Evolutionary conservation across 92 coral and sea anemone species (phyloP).

Genomic region (Diadumene lineata): DNA sequence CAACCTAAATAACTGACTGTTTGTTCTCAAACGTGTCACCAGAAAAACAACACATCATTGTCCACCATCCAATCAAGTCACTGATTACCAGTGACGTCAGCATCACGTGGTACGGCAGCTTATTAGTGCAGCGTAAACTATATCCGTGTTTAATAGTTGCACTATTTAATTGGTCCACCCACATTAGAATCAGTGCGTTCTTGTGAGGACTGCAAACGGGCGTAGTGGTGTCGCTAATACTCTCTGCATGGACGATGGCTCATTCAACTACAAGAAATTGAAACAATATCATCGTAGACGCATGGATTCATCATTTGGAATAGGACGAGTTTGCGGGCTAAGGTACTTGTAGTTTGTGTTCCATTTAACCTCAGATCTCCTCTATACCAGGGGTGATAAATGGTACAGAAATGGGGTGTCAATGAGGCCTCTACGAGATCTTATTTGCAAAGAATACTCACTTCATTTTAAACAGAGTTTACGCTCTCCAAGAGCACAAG

Average conservation of each 20-base stretch:
- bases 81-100: conserved; percentile 11
- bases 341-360: not conserved
- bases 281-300: not conserved
- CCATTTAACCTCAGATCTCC: conserved; percentile 12
- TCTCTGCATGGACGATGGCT: not conserved
- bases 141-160: conserved; percentile 15
- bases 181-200: not conserved
- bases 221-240: too few species aligned
- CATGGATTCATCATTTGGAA: not conserved
- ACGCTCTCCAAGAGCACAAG: too few species aligned
- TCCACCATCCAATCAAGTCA: conserved; percentile 7
- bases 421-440: not conserved
- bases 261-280: not conserved
- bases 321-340: not conserved
- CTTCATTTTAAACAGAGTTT: not conserved
- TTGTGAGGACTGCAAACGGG: not conserved
- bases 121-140: not conserved
- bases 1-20: not conserved
- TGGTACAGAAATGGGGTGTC: conserved; percentile 11
- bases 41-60: conserved; percentile 1
- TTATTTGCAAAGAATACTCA: not conserved
- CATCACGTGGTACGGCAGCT: conserved; percentile 19
- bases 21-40: conserved; percentile 3
- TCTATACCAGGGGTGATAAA: conserved; percentile 7
- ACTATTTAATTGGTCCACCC: conserved; percentile 15